Percentiles rank a stretch among this genome's conserved stretches.
These are phyloP conservation scores for Sebastes taczanowskii DNA, from an alignment of 2,797 vertebrate species.

Conservation along the genomic window DNA sequence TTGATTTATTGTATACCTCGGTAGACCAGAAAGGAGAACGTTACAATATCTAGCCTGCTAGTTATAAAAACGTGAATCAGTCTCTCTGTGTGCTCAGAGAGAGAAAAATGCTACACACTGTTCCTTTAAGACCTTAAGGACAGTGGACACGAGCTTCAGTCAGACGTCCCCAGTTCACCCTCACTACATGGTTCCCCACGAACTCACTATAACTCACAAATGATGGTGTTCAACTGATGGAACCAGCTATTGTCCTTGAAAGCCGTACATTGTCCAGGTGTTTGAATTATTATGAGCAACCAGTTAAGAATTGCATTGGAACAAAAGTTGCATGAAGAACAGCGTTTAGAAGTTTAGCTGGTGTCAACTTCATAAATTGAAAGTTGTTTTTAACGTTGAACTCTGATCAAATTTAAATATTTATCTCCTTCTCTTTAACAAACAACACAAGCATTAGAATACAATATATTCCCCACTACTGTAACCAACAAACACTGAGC, in stretches of 20 bases:
- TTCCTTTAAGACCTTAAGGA: too few species aligned
- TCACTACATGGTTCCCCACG: background rate
- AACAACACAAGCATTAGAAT: background rate
- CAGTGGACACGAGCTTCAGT: background rate
- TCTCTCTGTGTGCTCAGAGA: too few species aligned
- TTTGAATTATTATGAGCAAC: background rate
- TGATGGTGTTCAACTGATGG: background rate
- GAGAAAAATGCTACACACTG: too few species aligned
- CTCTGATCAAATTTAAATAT: background rate
- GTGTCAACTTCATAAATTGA: background rate
- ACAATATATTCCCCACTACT: background rate
- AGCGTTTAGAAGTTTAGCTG: background rate
- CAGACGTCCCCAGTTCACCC: background rate
- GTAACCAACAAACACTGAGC: constrained; percentile 21
- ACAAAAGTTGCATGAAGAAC: background rate
- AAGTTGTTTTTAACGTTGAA: background rate
- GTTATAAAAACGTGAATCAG: too few species aligned
- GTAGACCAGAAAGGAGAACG: too few species aligned
- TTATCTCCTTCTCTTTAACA: background rate
- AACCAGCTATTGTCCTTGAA: background rate
- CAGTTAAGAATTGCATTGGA: background rate
- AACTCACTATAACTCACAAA: background rate
- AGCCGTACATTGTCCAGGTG: background rate
- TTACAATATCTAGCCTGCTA: too few species aligned
- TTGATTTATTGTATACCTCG: too few species aligned